Evolutionary conservation across 2,113 vertebrate species (phyloP).

Genomic region (Mormyrus lacerda): DNA sequence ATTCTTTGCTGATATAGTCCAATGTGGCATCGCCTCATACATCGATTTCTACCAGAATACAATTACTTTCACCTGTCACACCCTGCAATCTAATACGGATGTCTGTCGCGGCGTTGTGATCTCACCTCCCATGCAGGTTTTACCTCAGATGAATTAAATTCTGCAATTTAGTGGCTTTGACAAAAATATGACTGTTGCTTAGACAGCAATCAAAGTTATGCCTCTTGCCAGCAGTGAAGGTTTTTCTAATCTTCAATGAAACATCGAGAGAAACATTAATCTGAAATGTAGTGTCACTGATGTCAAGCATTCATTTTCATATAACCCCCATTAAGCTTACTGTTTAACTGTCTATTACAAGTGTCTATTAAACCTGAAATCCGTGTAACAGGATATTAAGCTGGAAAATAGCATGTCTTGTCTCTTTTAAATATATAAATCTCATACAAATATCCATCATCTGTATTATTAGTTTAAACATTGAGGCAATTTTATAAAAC

Average conservation of each 20-base stretch:
- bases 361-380: conserved; percentile 1
- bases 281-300: not conserved
- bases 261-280: conserved; percentile 40
- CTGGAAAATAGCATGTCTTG: not conserved
- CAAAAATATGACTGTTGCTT: conserved; percentile 34
- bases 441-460: not conserved
- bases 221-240: conserved; percentile 46
- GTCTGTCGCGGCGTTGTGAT: not conserved
- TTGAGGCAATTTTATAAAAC: not conserved
- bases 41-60: not conserved
- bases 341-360: not conserved
- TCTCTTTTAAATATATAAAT: conserved; percentile 2
- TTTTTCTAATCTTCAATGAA: conserved; percentile 34
- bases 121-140: not conserved
- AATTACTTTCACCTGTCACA: conserved; percentile 12
- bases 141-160: not conserved
- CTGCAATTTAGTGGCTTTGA: conserved; percentile 3
- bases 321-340: not conserved
- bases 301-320: not conserved
- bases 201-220: conserved; percentile 52
- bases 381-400: not conserved
- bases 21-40: not conserved
- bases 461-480: not conserved
- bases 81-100: not conserved
- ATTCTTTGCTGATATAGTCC: not conserved